Percentiles rank a stretch among this genome's conserved stretches.
phyloP scores from a whole-genome alignment of 1,140 invertebrate species.

The Drosophila bocqueti region DNA sequence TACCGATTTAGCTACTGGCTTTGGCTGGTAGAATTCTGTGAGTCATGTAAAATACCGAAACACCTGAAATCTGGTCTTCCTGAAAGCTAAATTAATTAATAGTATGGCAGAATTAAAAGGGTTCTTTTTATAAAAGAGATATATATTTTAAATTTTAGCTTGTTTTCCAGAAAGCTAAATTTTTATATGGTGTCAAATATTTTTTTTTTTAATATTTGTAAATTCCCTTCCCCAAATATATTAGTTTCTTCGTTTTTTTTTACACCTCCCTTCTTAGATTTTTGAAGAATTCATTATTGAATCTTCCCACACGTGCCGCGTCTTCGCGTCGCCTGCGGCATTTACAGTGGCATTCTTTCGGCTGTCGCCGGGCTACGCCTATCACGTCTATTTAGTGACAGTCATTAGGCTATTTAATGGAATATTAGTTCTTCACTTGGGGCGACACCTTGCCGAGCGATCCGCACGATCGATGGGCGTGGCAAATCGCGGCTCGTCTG shows the following conservation, averaged over 20 bases:
- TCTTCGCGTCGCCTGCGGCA: conserved; percentile 5
- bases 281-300: background rate
- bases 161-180: too few species aligned
- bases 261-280: background rate
- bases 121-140: background rate
- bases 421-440: conserved; percentile 20
- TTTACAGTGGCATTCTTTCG: conserved; percentile 28
- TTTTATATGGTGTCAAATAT: background rate
- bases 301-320: conserved; percentile 40
- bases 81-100: too few species aligned
- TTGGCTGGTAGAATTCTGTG: background rate
- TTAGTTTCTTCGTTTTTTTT: background rate
- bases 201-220: too few species aligned
- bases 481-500: conserved; percentile 19
- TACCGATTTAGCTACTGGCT: background rate
- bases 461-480: conserved; percentile 26
- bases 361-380: conserved; percentile 21
- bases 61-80: too few species aligned
- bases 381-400: conserved; percentile 36
- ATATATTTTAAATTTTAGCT: background rate
- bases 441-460: conserved; percentile 2
- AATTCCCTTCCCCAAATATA: background rate
- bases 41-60: too few species aligned
- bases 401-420: conserved; percentile 27
- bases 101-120: too few species aligned